phyloP scores from a whole-genome alignment of 2,113 vertebrate genomes.

The Perognathus longimembris region DNA sequence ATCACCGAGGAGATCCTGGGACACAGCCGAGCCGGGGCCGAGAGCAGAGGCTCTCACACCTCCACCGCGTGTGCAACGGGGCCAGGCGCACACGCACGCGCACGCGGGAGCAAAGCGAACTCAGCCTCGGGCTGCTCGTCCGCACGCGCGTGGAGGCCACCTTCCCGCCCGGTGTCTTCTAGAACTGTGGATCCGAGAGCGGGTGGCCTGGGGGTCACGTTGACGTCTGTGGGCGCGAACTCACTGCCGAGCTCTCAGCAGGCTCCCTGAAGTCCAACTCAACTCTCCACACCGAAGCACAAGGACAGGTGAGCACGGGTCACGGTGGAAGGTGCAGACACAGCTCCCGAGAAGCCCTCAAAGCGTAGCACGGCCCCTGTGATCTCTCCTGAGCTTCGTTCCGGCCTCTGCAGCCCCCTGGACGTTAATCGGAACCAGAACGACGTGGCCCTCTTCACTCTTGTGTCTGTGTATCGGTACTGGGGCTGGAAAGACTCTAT shows the following conservation, averaged over 20 bases:
- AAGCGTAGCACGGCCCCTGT: not conserved
- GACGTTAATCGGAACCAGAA: no score
- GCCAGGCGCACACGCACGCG: no score
- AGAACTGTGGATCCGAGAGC: not conserved
- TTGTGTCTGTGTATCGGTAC: no score
- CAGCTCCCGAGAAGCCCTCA: not conserved
- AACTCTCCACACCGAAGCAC: not conserved
- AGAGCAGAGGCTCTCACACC: no score
- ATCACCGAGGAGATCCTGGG: no score
- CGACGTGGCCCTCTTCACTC: no score
- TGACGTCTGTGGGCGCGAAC: conserved; percentile 9
- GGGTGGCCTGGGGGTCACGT: not conserved
- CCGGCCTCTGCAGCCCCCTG: not conserved
- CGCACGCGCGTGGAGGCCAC: not conserved
- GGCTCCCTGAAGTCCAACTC: not conserved
- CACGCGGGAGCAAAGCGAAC: no score
- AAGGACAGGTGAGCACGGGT: not conserved
- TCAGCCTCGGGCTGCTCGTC: not conserved
- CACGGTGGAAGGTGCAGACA: not conserved
- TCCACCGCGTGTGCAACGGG: not conserved
- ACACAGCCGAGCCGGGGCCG: no score
- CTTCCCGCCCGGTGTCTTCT: not conserved
- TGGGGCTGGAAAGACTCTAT: no score
- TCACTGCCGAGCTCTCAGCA: conserved; percentile 13
- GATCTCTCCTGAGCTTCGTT: not conserved